A percentile compares a stretch with the other conserved stretches of the same genome.
These are phyloP conservation scores for Anoncus sp. DNA, from an alignment of 2,888 invertebrate species.

Conservation along the genomic window DNA sequence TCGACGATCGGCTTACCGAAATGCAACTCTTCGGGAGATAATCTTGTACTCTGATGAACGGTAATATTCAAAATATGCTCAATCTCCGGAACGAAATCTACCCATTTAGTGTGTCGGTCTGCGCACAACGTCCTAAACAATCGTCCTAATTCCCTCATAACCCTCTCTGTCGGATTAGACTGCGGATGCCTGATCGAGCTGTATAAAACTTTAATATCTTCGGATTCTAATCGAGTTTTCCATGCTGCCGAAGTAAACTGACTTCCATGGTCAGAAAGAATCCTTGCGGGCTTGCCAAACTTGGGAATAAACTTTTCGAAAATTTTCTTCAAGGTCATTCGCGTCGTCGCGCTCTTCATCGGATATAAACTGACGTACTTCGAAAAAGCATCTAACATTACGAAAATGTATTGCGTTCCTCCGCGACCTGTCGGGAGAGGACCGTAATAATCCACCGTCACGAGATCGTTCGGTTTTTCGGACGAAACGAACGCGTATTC, in stretches of 20 bases:
- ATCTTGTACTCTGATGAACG: slow-evolving; percentile 15
- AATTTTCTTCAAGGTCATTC: neutral
- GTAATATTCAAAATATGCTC: slow-evolving; percentile 24
- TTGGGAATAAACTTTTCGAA: neutral
- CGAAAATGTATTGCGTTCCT: slow-evolving; percentile 14
- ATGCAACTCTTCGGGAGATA: slow-evolving; percentile 2
- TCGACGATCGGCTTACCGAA: slow-evolving; percentile 18
- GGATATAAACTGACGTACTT: slow-evolving; percentile 8
- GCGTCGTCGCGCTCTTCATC: slow-evolving; percentile 1
- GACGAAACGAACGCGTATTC: slow-evolving; percentile 35
- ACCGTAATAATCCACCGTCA: slow-evolving; percentile 13
- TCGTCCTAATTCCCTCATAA: slow-evolving; percentile 24
- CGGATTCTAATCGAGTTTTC: neutral
- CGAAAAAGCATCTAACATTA: slow-evolving; percentile 1
- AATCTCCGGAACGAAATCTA: slow-evolving; percentile 2
- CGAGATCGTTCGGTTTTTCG: neutral
- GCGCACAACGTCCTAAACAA: slow-evolving; percentile 20
- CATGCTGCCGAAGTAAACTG: slow-evolving; percentile 25
- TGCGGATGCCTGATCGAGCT: slow-evolving; percentile 34
- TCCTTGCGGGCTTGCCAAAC: slow-evolving; percentile 8
- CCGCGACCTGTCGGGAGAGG: slow-evolving; percentile 6
- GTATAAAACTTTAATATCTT: slow-evolving; percentile 2
- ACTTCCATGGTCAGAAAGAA: slow-evolving; percentile 28
- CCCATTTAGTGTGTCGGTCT: neutral
- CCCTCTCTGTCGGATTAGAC: slow-evolving; percentile 28